Base-by-base conservation (phyloP, 2,113 vertebrate species). In the Danionella cerebrum region DNA sequence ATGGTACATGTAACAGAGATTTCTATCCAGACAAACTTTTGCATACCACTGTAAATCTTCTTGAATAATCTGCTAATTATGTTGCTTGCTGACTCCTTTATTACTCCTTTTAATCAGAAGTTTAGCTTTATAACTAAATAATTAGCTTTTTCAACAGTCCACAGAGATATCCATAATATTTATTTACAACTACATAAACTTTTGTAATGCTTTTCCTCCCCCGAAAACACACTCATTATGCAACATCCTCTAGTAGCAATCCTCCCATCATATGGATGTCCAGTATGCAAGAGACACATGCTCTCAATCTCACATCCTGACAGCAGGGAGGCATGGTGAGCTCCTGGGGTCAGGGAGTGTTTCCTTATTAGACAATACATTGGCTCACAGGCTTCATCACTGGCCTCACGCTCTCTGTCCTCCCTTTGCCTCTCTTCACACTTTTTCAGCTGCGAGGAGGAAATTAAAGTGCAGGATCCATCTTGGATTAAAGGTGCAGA, bases 401-500 rank as follows among this genome's bases (percentile, higher is more conserved):
- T 69, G 65, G 70, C 12, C 52, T 33, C 31, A 31, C 68, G 35
- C 36, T 24, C 35, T 47, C 67, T n/a, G 39, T n/a, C 16, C 33
- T 57, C 18, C n/a, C n/a, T n/a, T n/a, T n/a, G n/a, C n/a, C n/a
- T 24, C 19, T 51, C 58, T 25, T 50, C 9, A 10, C 19, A 45
- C 25, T n/a, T 14, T 60, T 13, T 38, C 27, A 57, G 65, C 33
- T 59, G 67, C 18, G 45, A 77, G 55, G 53, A 65, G 64, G 69
- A 76, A 79, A 83, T 81, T 31, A 81, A 78, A 72, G 57, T 57
- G 60, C 65, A 68, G 71, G 69, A 78, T 33, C 38, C 72, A 72
- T 16, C 13, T 33, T 74, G 72, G 75, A 76, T 68, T 44, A 78
- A 25, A 18, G 54, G 58, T 48, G 33, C 59, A 62, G 51, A 69